These are phyloP conservation scores for Melolontha melolontha DNA, from an alignment of 2,888 invertebrate species.

Conservation along the genomic window DNA sequence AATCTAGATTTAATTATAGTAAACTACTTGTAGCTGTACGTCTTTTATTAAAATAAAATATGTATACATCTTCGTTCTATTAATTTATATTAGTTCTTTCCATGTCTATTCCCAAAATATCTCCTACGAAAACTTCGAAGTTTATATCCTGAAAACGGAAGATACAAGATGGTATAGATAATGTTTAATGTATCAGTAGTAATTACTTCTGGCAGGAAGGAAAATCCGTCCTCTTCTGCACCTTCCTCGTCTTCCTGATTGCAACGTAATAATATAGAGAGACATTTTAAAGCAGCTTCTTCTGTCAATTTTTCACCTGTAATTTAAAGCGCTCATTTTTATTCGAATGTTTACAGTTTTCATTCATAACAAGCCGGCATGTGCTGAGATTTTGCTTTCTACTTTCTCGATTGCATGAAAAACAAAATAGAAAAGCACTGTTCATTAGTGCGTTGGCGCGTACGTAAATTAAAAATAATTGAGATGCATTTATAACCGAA, in stretches of 20 bases:
- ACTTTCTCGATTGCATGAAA: conserved; percentile 7
- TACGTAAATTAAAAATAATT: conserved; percentile 1
- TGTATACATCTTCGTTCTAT: too few species aligned
- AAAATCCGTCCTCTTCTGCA: conserved; percentile 21
- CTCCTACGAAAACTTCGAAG: conserved; percentile 64
- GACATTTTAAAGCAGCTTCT: conserved; percentile 52
- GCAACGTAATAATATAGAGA: conserved; percentile 53
- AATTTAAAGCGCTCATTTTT: conserved; percentile 9
- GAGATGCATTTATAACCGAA: too few species aligned
- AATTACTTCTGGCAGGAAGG: conserved; percentile 53
- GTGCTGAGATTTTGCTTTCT: conserved; percentile 6
- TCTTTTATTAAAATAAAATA: too few species aligned
- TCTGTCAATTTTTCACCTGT: conserved; percentile 55
- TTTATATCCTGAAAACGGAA: conserved; percentile 62
- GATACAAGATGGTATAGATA: conserved; percentile 14
- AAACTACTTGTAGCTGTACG: too few species aligned
- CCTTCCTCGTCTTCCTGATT: conserved; percentile 34
- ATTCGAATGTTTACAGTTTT: neutral
- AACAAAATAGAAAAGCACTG: too few species aligned
- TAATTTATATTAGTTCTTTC: conserved; percentile 47
- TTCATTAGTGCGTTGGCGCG: too few species aligned
- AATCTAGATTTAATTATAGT: too few species aligned
- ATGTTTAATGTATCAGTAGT: neutral
- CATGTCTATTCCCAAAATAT: conserved; percentile 69
- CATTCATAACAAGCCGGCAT: neutral